Evolutionary conservation across 2,113 vertebrate species (phyloP).

Genomic region (Rhinogobius similis): DNA sequence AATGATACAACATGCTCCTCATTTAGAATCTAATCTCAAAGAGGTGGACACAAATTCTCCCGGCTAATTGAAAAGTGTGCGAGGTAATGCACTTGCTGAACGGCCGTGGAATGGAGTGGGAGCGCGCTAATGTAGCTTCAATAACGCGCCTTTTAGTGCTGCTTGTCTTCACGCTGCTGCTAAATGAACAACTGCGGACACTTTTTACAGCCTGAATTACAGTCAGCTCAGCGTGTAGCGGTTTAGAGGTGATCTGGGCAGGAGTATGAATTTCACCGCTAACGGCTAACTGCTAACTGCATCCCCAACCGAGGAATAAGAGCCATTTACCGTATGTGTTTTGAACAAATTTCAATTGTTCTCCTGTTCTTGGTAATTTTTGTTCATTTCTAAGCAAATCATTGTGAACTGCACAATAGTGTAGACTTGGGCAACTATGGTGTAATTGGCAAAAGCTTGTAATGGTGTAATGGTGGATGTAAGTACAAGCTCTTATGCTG

Average conservation of each 20-base stretch:
- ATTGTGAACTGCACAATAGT: background rate
- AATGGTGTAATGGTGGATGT: background rate
- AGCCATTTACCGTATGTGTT: background rate
- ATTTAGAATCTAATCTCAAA: slow-evolving; percentile 78
- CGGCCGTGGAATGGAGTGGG: slow-evolving; percentile 41
- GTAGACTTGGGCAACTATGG: background rate
- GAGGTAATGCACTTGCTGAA: slow-evolving; percentile 55
- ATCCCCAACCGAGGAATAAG: background rate
- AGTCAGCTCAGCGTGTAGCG: background rate
- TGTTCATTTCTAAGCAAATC: background rate
- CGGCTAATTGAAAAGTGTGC: slow-evolving; percentile 71
- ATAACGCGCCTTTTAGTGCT: slow-evolving; percentile 32
- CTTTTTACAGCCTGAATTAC: slow-evolving; percentile 20
- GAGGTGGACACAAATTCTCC: slow-evolving; percentile 74
- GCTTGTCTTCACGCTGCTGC: slow-evolving; percentile 15
- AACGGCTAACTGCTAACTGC: slow-evolving; percentile 2
- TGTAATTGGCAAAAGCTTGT: background rate
- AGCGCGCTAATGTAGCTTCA: slow-evolving; percentile 34
- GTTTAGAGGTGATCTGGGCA: slow-evolving; percentile 10
- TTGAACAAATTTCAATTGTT: background rate
- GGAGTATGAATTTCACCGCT: background rate
- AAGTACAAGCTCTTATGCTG: background rate
- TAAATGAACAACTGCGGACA: slow-evolving; percentile 30
- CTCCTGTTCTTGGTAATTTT: background rate
- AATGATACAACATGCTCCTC: slow-evolving; percentile 75